These are phyloP conservation scores for Aspidiotus rigidus DNA, from an alignment of 2,888 invertebrate species.

Conservation along the genomic window DNA sequence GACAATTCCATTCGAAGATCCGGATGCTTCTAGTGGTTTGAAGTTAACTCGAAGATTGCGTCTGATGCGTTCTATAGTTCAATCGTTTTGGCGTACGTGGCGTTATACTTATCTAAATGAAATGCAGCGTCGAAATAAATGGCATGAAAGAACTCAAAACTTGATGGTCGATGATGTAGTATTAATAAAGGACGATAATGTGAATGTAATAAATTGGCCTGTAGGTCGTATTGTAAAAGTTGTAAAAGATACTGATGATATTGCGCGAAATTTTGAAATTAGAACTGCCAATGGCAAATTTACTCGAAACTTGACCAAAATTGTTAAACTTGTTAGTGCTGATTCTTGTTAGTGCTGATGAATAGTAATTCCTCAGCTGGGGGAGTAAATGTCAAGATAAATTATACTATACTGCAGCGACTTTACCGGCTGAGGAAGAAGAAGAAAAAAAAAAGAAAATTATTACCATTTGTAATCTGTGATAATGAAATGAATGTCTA, in stretches of 20 bases:
- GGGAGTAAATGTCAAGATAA: too few relatives aligned
- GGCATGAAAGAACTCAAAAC: not conserved
- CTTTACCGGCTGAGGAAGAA: too few relatives aligned
- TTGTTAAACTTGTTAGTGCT: not conserved
- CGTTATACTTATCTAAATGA: not conserved
- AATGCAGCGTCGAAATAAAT: conserved; percentile 9
- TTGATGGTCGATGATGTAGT: conserved; percentile 5
- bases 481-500: too few relatives aligned
- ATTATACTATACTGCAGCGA: too few relatives aligned
- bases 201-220: conserved; percentile 13
- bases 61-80: not conserved
- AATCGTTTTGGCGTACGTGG: conserved; percentile 5
- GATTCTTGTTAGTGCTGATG: not conserved
- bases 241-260: not conserved
- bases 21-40: not conserved
- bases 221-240: conserved; percentile 8
- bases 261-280: not conserved
- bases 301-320: not conserved
- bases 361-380: too few relatives aligned
- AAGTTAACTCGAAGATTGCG: not conserved
- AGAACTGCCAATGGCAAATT: not conserved
- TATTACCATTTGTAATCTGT: too few relatives aligned
- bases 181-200: conserved; percentile 8
- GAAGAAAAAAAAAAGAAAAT: too few relatives aligned
- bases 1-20: not conserved